phyloP scores from a whole-genome alignment of 2,797 vertebrate genomes.

The Rallus crepitans region DNA sequence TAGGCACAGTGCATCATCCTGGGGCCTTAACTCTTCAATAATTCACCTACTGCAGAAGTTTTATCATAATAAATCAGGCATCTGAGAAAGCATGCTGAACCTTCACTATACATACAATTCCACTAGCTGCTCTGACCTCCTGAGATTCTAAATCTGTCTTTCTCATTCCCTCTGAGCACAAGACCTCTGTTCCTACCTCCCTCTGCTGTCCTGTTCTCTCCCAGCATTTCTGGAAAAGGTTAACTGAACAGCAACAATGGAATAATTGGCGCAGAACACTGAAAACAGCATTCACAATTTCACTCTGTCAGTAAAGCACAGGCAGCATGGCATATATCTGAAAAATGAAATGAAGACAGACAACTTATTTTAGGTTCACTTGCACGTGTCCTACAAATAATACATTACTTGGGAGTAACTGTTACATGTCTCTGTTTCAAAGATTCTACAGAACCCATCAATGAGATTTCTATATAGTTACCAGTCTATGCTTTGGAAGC shows the following conservation, averaged over 20 bases:
- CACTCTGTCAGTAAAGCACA: not conserved
- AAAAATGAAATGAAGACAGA: not conserved
- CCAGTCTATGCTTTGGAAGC: not conserved
- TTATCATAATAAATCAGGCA: not conserved
- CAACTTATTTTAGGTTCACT: not conserved
- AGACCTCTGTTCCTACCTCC: not conserved
- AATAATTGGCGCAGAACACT: not conserved
- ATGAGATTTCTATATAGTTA: not conserved
- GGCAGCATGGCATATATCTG: accelerated
- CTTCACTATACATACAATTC: not conserved
- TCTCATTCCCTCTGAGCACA: not conserved
- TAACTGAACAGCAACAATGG: not conserved
- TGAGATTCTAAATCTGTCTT: not conserved
- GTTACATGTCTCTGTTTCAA: not conserved
- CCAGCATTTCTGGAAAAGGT: not conserved
- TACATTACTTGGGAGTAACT: not conserved
- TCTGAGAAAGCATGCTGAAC: not conserved
- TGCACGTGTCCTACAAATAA: not conserved
- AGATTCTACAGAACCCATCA: not conserved
- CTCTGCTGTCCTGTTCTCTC: not conserved
- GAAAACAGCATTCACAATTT: not conserved
- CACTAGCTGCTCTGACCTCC: not conserved
- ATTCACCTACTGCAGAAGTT: not conserved
- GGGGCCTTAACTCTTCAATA: not conserved
- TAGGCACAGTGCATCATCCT: not conserved